These are phyloP conservation scores for Onychostruthus taczanowskii DNA, from an alignment of 2,113 vertebrate species.

Conservation along the genomic window DNA sequence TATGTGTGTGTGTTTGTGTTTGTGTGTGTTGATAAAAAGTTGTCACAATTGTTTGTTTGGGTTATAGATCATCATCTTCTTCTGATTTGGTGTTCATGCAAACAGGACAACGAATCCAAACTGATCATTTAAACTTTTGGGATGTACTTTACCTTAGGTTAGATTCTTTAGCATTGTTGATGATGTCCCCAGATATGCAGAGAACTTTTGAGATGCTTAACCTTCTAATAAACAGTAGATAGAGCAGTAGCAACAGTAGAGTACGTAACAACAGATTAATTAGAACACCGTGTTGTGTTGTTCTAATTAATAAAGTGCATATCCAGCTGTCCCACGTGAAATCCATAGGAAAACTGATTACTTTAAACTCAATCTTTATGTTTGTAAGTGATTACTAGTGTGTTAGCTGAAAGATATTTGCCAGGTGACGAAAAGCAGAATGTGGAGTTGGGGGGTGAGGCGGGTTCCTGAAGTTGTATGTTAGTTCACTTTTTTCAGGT, in stretches of 20 bases:
- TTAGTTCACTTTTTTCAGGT: neutral
- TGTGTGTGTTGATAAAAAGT: neutral
- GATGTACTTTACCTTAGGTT: neutral
- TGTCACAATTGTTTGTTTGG: neutral
- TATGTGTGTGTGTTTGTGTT: no score
- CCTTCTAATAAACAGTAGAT: neutral
- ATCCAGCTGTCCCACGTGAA: neutral
- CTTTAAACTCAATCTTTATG: neutral
- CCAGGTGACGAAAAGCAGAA: neutral
- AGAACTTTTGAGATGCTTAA: neutral
- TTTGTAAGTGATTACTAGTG: neutral
- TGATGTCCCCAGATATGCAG: neutral
- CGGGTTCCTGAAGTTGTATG: neutral
- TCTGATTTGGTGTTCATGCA: neutral
- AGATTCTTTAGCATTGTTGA: neutral
- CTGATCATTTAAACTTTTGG: neutral
- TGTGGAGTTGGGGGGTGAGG: fast-evolving
- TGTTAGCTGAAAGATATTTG: neutral
- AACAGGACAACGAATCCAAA: neutral
- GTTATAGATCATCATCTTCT: neutral
- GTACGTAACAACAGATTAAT: neutral
- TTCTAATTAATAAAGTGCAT: neutral
- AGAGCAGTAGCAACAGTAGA: neutral
- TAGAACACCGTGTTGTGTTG: neutral
- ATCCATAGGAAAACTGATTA: neutral